Base-by-base conservation (phyloP, 1,140 invertebrate genomes). In the Aphaenogaster floridana region DNA sequence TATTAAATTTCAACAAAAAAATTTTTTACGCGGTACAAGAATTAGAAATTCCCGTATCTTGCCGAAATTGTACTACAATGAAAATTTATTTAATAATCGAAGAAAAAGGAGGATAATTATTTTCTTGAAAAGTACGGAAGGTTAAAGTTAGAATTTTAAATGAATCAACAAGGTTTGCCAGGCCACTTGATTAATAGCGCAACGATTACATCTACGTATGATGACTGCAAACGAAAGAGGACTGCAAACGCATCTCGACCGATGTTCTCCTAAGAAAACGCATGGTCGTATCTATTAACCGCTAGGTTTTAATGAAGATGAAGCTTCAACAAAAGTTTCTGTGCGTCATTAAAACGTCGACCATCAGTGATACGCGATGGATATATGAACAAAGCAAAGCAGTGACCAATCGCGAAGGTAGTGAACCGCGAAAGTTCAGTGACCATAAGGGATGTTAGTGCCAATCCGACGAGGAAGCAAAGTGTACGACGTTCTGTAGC, bases 381-480 rank as follows among this genome's bases (percentile, higher is more conserved):
- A 90, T 84, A 57, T 57, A 85, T 76, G 88, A 90, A 85, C 61
- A 68, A 90, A 77, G 72, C 66, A 77, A 85, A 78, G 21, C 45
- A 88, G 81, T 79, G 87, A 88, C 63, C 39, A 74, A 69, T 66
- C 52, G 59, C 78, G 68, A 64, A 63, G 50, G 39, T 80, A 88
- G 92, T 94, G 91, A 89, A 77, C 85, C 86, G 88, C 81, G 87
- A 92, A 93, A 95, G 94, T 95, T 95, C 93, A 95, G 95, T 95
- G 95, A 94, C 93, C 94, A 94, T 94, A 92, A 93, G 87, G 89
- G 93, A 93, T 92, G 89, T 93, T 91, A 93, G 94, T 95, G 94
- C 94, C 93, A 93, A 93, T 86, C 86, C 68, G 85, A 80, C 52
- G 85, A 88, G 89, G 89, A 93, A 91, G 89, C 78, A 92, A 92